phyloP scores from a whole-genome alignment of 2,113 vertebrate genomes.

The Nanorana parkeri region DNA sequence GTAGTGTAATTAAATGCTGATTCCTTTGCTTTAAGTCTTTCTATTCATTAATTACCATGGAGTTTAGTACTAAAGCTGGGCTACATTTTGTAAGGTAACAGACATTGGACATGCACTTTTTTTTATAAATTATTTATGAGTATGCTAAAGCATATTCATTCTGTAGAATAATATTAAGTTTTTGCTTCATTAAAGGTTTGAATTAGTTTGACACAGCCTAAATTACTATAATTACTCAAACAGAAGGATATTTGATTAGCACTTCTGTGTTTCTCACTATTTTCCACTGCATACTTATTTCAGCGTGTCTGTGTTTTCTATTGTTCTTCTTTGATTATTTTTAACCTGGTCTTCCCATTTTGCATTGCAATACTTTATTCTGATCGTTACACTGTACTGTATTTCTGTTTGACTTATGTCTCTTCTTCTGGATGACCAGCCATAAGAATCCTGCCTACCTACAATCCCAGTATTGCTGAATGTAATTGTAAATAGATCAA shows the following conservation, averaged over 20 bases:
- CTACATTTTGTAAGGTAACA: too few relatives aligned
- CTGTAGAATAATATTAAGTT: slow-evolving; percentile 8
- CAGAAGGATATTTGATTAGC: not conserved
- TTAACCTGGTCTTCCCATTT: not conserved
- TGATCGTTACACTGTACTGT: not conserved
- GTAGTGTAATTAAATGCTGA: too few relatives aligned
- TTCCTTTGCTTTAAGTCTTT: too few relatives aligned
- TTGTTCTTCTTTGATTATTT: not conserved
- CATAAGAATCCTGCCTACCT: too few relatives aligned
- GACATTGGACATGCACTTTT: too few relatives aligned
- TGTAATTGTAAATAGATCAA: too few relatives aligned
- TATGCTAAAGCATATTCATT: not conserved
- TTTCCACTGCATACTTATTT: not conserved
- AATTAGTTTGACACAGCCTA: slow-evolving; percentile 21
- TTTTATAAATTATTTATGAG: too few relatives aligned
- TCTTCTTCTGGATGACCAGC: not conserved
- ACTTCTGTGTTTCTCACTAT: not conserved
- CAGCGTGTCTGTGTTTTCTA: not conserved
- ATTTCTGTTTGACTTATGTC: not conserved
- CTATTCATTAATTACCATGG: too few relatives aligned
- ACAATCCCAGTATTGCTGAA: too few relatives aligned
- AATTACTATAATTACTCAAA: slow-evolving; percentile 26
- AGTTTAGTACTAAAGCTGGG: too few relatives aligned
- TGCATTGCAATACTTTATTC: not conserved
- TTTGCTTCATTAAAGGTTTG: slow-evolving; percentile 17